Conservation (phyloP, 2,113 vertebrate genomes). For the Regulus satrapa region DNA sequence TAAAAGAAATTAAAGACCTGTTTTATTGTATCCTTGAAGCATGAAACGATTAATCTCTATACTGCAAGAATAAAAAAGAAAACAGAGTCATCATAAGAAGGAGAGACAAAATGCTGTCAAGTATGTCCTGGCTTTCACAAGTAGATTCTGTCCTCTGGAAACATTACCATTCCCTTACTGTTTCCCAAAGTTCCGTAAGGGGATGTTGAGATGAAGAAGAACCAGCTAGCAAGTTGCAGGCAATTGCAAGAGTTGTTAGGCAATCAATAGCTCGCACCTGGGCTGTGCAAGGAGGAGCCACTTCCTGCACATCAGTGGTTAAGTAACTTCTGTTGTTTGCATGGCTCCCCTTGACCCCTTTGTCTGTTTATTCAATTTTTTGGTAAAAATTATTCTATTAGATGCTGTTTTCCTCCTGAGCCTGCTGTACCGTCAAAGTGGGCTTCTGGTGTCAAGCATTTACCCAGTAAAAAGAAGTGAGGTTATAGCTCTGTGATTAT, state of each 20-base stretch:
- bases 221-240: not conserved
- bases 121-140: not conserved
- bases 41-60: not conserved
- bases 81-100: not conserved
- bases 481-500: not conserved
- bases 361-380: not conserved
- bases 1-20: not conserved
- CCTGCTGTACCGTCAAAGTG: not conserved
- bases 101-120: not conserved
- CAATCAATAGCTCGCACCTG: not conserved
- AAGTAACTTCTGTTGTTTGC: not conserved
- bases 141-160: not conserved
- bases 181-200: not conserved
- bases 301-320: not conserved
- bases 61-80: not conserved
- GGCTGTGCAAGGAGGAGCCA: not conserved
- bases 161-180: not conserved
- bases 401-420: not conserved
- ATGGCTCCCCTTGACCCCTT: not conserved
- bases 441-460: not conserved
- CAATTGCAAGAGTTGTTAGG: not conserved
- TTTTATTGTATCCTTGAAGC: not conserved
- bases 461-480: not conserved
- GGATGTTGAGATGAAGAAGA: not conserved
- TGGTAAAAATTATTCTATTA: not conserved